phyloP scores from a whole-genome alignment of 2,113 vertebrate species.

The Lamprotornis superbus region DNA sequence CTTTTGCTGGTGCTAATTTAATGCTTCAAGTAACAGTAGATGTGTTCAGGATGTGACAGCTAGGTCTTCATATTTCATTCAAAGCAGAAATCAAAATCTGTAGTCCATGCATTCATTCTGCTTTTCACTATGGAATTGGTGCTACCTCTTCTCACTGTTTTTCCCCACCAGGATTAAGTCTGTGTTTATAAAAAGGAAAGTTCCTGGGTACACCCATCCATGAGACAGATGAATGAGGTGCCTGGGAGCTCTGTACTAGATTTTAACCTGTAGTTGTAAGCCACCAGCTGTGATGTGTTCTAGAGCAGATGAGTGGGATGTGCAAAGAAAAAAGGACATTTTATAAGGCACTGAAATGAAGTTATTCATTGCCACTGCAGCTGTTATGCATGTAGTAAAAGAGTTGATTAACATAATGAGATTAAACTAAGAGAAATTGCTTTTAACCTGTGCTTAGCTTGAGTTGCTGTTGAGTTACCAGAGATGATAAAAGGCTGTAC shows the following conservation, averaged over 20 bases:
- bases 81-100: background rate
- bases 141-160: background rate
- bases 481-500: background rate
- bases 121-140: background rate
- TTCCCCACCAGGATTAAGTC: background rate
- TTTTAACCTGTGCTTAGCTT: constrained; percentile 43
- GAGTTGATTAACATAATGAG: constrained; percentile 52
- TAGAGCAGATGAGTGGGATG: constrained; percentile 11
- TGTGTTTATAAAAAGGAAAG: background rate
- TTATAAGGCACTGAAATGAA: constrained; percentile 1
- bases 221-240: background rate
- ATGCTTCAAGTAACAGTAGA: background rate
- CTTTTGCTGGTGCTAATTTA: background rate
- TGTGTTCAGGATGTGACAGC: background rate
- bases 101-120: background rate
- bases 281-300: constrained; percentile 16
- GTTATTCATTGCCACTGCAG: constrained; percentile 6
- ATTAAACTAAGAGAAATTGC: constrained; percentile 37
- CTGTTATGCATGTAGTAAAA: constrained; percentile 32
- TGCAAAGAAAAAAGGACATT: background rate
- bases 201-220: background rate
- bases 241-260: background rate
- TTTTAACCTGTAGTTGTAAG: background rate
- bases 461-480: constrained; percentile 1
- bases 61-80: background rate